These are phyloP conservation scores for Drosophila neocordata DNA, from an alignment of 1,140 invertebrate genomes.

Conservation along the genomic window DNA sequence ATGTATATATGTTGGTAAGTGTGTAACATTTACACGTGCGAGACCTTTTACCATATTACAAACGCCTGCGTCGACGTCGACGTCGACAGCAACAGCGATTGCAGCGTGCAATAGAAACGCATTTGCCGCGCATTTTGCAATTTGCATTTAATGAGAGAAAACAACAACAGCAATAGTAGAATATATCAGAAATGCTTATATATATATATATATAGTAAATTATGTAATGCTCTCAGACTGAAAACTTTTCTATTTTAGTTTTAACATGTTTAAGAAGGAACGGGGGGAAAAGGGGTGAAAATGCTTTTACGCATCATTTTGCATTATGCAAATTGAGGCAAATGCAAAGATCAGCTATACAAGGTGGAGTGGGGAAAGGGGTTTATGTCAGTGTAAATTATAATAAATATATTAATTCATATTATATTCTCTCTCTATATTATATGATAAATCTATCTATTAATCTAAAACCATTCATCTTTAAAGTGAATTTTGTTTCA, in stretches of 20 bases:
- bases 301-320: constrained; percentile 38
- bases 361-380: too few species aligned
- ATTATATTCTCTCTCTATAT: too few species aligned
- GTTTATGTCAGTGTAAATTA: too few species aligned
- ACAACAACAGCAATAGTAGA: constrained; percentile 9
- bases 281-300: too few species aligned
- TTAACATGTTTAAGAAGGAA: not conserved
- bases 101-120: constrained; percentile 27
- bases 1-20: constrained; percentile 29
- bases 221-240: constrained; percentile 13
- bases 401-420: too few species aligned
- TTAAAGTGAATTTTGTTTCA: too few species aligned
- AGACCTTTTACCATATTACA: constrained; percentile 61
- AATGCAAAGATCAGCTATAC: not conserved
- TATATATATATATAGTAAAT: constrained; percentile 1
- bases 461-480: too few species aligned
- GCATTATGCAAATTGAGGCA: constrained; percentile 47
- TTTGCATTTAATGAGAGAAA: constrained; percentile 41
- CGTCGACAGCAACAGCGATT: constrained; percentile 33
- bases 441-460: too few species aligned
- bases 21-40: constrained; percentile 69
- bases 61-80: constrained; percentile 27
- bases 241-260: constrained; percentile 7
- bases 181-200: not conserved
- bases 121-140: constrained; percentile 56